Conservation (phyloP, 2,797 vertebrate genomes). For the Catostomus latipinnis region DNA sequence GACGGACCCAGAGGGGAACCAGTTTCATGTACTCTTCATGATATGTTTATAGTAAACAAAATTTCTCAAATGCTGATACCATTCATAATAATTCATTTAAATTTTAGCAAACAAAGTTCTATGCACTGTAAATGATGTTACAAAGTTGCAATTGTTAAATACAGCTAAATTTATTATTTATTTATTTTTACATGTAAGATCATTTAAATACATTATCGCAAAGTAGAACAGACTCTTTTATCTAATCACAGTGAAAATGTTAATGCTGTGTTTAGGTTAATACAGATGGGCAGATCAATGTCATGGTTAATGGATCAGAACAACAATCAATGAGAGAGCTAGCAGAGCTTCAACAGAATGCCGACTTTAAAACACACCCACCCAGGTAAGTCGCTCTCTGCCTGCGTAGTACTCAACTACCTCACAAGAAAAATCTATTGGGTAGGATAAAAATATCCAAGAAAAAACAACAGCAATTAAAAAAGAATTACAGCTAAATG, state of each 20-base stretch:
- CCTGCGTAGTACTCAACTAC: not conserved
- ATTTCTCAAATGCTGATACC: not conserved
- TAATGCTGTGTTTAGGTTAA: slow-evolving; percentile 78
- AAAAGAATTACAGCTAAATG: too few relatives aligned
- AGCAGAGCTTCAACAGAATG: slow-evolving; percentile 44
- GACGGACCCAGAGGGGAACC: slow-evolving; percentile 83
- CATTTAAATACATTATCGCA: too few relatives aligned
- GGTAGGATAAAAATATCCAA: too few relatives aligned
- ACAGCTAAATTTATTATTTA: too few relatives aligned
- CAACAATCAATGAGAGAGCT: slow-evolving; percentile 50
- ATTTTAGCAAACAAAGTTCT: not conserved
- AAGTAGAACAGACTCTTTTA: not conserved
- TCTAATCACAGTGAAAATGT: not conserved
- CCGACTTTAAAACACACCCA: slow-evolving; percentile 71
- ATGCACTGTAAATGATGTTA: too few relatives aligned
- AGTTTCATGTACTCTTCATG: slow-evolving; percentile 82
- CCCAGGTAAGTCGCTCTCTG: slow-evolving; percentile 79
- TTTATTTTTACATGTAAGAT: too few relatives aligned
- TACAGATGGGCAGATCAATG: slow-evolving; percentile 81
- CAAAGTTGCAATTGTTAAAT: too few relatives aligned
- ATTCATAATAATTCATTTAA: not conserved
- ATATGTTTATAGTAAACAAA: not conserved
- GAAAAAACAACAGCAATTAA: too few relatives aligned
- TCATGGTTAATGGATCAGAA: slow-evolving; percentile 60
- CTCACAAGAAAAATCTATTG: too few relatives aligned